phyloP scores from a whole-genome alignment of 2,797 vertebrate species.

The Poeciliopsis infans region DNA sequence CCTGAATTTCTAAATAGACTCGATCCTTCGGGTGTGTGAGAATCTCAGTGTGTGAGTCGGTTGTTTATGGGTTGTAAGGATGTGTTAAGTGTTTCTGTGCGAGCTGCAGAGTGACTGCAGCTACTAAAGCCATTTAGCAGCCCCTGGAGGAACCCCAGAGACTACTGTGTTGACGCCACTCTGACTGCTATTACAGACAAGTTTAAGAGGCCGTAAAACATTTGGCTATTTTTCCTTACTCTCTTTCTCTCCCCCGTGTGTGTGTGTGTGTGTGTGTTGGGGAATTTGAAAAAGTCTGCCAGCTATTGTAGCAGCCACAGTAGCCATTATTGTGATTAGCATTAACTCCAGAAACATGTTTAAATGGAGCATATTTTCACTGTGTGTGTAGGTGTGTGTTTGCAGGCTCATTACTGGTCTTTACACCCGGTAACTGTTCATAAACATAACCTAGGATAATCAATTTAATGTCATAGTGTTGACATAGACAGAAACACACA shows the following conservation, averaged over 20 bases:
- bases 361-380: slow-evolving; percentile 36
- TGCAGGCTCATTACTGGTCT: slow-evolving; percentile 16
- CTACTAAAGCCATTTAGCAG: slow-evolving; percentile 78
- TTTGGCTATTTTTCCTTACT: slow-evolving; percentile 71
- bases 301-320: slow-evolving; percentile 63
- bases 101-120: slow-evolving; percentile 72
- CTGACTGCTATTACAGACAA: slow-evolving; percentile 80
- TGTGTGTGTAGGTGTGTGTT: neutral
- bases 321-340: slow-evolving; percentile 53
- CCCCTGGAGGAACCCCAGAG: slow-evolving; percentile 76
- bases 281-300: slow-evolving; percentile 63
- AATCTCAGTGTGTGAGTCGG: slow-evolving; percentile 31
- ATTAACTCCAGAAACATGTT: slow-evolving; percentile 45
- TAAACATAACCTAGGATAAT: slow-evolving; percentile 41
- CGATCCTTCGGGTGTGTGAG: slow-evolving; percentile 30
- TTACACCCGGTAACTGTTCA: slow-evolving; percentile 40
- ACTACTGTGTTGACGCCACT: slow-evolving; percentile 78
- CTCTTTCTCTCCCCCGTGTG: slow-evolving; percentile 19
- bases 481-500: slow-evolving; percentile 35
- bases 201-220: slow-evolving; percentile 80
- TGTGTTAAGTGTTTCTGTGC: slow-evolving; percentile 77
- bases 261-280: slow-evolving; percentile 23
- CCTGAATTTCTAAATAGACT: slow-evolving; percentile 3
- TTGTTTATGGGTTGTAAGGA: slow-evolving; percentile 76
- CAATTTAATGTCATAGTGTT: slow-evolving; percentile 41